Conservation (phyloP, 2,797 vertebrate species). For the Mallotus villosus region DNA sequence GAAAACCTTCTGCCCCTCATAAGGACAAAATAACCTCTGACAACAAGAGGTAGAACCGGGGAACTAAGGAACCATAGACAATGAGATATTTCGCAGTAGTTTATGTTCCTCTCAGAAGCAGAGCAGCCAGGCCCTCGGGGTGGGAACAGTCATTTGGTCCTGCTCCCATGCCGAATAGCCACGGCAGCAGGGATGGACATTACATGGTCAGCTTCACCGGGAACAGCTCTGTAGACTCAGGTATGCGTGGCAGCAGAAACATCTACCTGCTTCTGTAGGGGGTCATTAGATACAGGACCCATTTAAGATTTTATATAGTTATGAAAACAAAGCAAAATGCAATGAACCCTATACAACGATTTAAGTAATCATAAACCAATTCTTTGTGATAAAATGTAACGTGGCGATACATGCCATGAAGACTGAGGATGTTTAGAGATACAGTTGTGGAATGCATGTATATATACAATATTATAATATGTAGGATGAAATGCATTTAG, state of each 20-base stretch:
- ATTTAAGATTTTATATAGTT: constrained; percentile 24
- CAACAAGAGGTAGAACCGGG: constrained; percentile 59
- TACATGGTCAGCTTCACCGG: constrained; percentile 45
- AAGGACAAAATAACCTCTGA: constrained; percentile 77
- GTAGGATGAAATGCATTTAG: background rate
- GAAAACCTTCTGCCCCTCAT: constrained; percentile 77
- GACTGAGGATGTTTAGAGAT: background rate
- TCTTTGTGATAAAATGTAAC: background rate
- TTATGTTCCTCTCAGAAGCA: constrained; percentile 78
- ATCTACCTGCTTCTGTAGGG: constrained; percentile 72
- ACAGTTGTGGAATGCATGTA: background rate
- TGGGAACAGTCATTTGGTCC: constrained; percentile 82
- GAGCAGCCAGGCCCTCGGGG: constrained; percentile 71
- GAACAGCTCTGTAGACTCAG: constrained; percentile 53
- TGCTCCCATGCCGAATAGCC: constrained; percentile 67
- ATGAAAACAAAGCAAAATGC: constrained; percentile 17
- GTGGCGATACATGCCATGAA: background rate
- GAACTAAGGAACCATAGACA: constrained; percentile 77
- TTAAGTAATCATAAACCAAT: constrained; percentile 2
- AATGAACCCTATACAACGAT: background rate
- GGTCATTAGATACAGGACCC: constrained; percentile 51
- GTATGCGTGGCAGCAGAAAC: constrained; percentile 38
- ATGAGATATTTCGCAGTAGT: constrained; percentile 72
- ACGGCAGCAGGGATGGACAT: constrained; percentile 67
- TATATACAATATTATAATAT: background rate